Base-by-base conservation (phyloP, 2,797 vertebrate genomes). In the Anabas testudineus region DNA sequence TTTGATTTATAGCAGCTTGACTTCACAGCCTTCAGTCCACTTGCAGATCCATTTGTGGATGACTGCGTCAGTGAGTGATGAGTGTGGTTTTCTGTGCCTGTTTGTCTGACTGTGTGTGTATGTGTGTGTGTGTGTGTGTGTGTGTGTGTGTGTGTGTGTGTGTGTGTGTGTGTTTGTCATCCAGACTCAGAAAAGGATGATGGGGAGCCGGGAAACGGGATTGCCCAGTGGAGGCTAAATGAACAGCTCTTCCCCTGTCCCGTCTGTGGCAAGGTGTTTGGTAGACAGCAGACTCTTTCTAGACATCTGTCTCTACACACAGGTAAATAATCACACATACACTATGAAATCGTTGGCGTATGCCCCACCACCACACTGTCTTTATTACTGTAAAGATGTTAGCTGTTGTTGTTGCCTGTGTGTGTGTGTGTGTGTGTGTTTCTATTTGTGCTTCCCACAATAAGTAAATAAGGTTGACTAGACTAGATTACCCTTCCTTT, bases 211-310 rank as follows among this genome's bases (percentile, higher is more conserved):
- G 97, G 96, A 83, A 97, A 97, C 3, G 96, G 96, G 80, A 91
- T 97, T 57, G 88, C 95, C 7, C 94, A 95, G 63, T 98, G 97
- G 97, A 96, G 96, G 78, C 94, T 97, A 69, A 97, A 92, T 0
- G 97, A 99, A 74, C 97, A 99, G 92, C 97, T 99, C 84, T 99
- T 96, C 88, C 97, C 97, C 59, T 99, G 97, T 78, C 94, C 97
- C 0, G 92, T 99, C 73, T 99, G 98, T 85, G 96, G 98, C 71
- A 99, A 99, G 91, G 98, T 99, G 84, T 99, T 99, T 51, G 98
- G 98, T 61, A 93, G 97, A 67, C 98, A 99, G 90, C 97, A 99
- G 93, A 99, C 98, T 2, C 93, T 99, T 76, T 98, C 98, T 59
- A 96, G 97, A 75, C 98, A 99, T 86, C 95, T 99, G 83, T 97